phyloP scores from a whole-genome alignment of 2,888 invertebrate species.

The Trachelus tabidus region DNA sequence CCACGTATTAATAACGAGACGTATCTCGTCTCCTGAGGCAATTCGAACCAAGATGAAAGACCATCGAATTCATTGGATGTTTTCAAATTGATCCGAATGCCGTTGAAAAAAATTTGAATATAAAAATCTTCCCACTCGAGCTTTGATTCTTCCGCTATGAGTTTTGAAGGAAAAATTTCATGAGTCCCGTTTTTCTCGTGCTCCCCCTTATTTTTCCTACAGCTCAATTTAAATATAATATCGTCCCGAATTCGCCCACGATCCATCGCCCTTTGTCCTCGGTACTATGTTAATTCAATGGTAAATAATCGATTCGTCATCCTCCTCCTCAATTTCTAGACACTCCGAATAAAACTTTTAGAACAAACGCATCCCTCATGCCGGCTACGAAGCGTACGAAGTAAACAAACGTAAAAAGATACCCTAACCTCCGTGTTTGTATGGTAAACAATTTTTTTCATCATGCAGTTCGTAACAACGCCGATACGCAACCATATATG shows the following conservation, averaged over 20 bases:
- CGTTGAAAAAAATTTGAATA: not conserved
- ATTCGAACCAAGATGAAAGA: not conserved
- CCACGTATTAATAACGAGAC: not conserved
- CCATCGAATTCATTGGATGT: not conserved
- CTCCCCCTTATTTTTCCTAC: slow-evolving; percentile 6
- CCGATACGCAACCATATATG: not conserved
- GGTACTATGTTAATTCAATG: slow-evolving; percentile 8
- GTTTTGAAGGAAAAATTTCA: not conserved
- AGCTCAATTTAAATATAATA: slow-evolving; percentile 23
- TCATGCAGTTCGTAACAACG: not conserved
- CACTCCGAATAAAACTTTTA: not conserved
- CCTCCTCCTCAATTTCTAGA: not conserved
- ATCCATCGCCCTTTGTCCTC: not conserved
- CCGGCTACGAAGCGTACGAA: not conserved
- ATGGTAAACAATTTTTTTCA: not conserved
- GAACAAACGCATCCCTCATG: not conserved
- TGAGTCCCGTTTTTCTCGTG: not conserved
- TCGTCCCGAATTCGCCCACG: not conserved
- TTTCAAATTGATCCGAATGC: not conserved
- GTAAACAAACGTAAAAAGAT: not conserved
- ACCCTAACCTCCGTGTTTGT: not conserved
- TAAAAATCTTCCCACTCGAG: not conserved
- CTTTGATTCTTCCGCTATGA: not conserved
- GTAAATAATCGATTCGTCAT: slow-evolving; percentile 17
- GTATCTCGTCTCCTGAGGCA: not conserved